These are phyloP conservation scores for Zoanthus sansibaricus DNA, from an alignment of 92 coral and sea anemone genomes.

Conservation along the genomic window DNA sequence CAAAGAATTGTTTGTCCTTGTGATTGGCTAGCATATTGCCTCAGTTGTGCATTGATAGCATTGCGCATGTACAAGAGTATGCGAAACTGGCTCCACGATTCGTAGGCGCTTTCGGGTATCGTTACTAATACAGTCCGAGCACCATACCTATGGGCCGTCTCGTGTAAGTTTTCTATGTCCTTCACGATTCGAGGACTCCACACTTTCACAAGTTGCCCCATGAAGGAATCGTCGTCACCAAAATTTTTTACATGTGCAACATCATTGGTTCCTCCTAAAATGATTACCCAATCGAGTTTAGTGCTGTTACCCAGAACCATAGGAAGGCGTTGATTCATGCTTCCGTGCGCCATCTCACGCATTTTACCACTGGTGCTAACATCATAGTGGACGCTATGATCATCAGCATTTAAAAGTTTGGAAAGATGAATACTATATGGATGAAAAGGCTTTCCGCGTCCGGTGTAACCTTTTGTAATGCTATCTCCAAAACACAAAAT, in stretches of 20 bases:
- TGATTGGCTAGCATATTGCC: slow-evolving; percentile 83
- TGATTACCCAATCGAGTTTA: slow-evolving; percentile 96
- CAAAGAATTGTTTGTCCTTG: slow-evolving; percentile 90
- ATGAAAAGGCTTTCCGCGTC: slow-evolving; percentile 82
- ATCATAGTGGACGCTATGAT: slow-evolving; percentile 62
- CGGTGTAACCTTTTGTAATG: slow-evolving; percentile 86
- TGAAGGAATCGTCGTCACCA: slow-evolving; percentile 98
- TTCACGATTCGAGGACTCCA: slow-evolving; percentile 95
- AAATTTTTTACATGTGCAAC: slow-evolving; percentile 99
- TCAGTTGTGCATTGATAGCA: slow-evolving; percentile 80
- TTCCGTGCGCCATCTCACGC: slow-evolving; percentile 98
- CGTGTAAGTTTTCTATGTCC: slow-evolving; percentile 88
- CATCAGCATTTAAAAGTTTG: slow-evolving; percentile 77
- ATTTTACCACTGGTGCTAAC: slow-evolving; percentile 83
- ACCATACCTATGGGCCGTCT: slow-evolving; percentile 83
- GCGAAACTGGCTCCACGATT: slow-evolving; percentile 90
- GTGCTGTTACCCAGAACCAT: slow-evolving; percentile 89
- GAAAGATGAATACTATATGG: slow-evolving; percentile 87
- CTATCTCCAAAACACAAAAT: slow-evolving; percentile 98
- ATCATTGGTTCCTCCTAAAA: slow-evolving; percentile 97
- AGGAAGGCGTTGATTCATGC: slow-evolving; percentile 92
- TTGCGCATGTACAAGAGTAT: slow-evolving; percentile 93
- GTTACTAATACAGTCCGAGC: slow-evolving; percentile 91
- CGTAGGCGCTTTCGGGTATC: slow-evolving; percentile 98
- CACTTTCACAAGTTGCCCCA: slow-evolving; percentile 83